Evolutionary conservation across 2,888 invertebrate genomes (phyloP), one percentile per base, ranked within the genome.

Genomic region (Dasysyrphus tricinctus): DNA sequence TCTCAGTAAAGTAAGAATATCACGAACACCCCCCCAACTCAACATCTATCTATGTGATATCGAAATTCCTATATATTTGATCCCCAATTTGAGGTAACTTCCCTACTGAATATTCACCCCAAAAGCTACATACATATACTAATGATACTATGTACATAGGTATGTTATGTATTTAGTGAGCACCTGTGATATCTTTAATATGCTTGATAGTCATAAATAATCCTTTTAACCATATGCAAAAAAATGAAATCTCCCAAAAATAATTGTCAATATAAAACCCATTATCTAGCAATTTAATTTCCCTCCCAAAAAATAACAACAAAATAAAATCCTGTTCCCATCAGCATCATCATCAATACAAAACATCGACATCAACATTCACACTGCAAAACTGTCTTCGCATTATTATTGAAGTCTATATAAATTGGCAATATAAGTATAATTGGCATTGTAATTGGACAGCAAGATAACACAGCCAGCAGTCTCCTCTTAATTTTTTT

Each of bases 401-500:
- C 32, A 54, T 69, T 24, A 24, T 69, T 19, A 69, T 69, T 69
- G 51, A 47, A 57, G 29, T 57, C 5, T 39, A 19, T 75, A 79
- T 78, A 86, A 86, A 86, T 79, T 86, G 82, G 34, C 82, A 82
- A 79, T 86, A 86, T 82, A 79, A 86, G 70, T 79, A 79, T 86
- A 82, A 86, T 86, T 86, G 86, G 75, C 70, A 86, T 75, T 82
- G 86, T 86, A 86, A 86, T 86, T 81, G 86, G 76, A 75, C 75
- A 75, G 51, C 65, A 65, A 74, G 82, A 82, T 79, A 82, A 67
- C 57, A 72, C 74, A 44, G 51, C 67, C 51, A 39, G 51, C 67
- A 72, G 67, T 73, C 85, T 70, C 29, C 74, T 75, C 51, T 74
- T 77, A 63, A 77, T 73, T 4, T 65, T 54, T 78, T 42, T 29